Percentiles rank a stretch among this genome's conserved stretches.
These are phyloP conservation scores for Magallana ariakensis DNA, from an alignment of 1,140 invertebrate species.

Conservation along the genomic window DNA sequence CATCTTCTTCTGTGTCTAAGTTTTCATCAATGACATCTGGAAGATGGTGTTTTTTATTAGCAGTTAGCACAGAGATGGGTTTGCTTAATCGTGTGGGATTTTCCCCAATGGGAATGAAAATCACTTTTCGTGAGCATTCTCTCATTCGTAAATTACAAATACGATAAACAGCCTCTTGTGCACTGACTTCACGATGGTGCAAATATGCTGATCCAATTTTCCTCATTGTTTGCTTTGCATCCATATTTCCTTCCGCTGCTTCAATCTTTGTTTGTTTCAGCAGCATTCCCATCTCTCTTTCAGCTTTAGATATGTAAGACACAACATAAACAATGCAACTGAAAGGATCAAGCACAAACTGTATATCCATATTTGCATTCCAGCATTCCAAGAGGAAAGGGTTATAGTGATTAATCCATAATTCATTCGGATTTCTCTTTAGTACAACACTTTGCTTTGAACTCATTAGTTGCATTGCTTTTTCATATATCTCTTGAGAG, in stretches of 20 bases:
- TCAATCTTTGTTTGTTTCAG: conserved; percentile 56
- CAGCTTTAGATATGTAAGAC: conserved; percentile 61
- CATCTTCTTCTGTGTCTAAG: not conserved
- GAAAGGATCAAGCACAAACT: conserved; percentile 61
- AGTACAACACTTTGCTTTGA: too few relatives aligned
- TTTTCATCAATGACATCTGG: too few relatives aligned
- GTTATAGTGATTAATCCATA: too few relatives aligned
- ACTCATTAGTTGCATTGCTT: too few relatives aligned
- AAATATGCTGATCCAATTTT: conserved; percentile 37
- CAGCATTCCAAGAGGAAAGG: too few relatives aligned
- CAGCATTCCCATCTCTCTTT: conserved; percentile 61
- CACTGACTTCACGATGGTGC: conserved; percentile 45
- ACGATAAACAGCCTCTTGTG: conserved; percentile 53
- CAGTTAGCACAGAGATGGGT: not conserved
- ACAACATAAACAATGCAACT: conserved; percentile 59
- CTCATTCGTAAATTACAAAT: conserved; percentile 39
- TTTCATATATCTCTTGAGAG: too few relatives aligned
- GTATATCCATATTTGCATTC: conserved; percentile 40
- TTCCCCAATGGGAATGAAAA: conserved; percentile 41
- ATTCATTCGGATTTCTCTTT: not conserved
- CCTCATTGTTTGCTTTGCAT: conserved; percentile 54
- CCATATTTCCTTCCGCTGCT: conserved; percentile 55
- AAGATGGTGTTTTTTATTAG: not conserved
- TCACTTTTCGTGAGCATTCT: conserved; percentile 45
- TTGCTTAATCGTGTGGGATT: not conserved